Evolutionary conservation across 2,888 invertebrate genomes (phyloP), one percentile per base, ranked within the genome.

Genomic region (Agrotis clavis): DNA sequence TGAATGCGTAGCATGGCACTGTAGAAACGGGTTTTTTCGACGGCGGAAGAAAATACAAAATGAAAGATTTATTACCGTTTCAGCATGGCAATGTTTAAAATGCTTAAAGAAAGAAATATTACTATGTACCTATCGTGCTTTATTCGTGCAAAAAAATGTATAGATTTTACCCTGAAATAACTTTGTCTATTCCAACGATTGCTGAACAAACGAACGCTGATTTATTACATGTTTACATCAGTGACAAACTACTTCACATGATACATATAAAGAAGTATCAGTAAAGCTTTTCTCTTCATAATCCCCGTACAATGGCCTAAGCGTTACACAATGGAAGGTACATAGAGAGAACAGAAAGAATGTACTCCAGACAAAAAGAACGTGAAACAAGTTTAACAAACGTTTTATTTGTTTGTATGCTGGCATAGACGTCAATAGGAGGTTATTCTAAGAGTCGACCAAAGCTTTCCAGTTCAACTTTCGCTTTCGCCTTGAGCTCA

Each of bases 391-490:
- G 77, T 79, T 79, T 76, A 81, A 79, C 79, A 77, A 67, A 74
- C 62, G 73, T 63, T 81, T 74, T 84, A 81, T 74, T 75, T 85
- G 84, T 89, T 75, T 84, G 86, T 79, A 67, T 71, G 82, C 87
- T 75, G 83, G 85, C 80, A 66, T 70, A 82, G 75, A 75, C 77
- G 75, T 84, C 82, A 82, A 83, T 87, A 86, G 80, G 85, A 89
- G 87, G 84, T 82, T 84, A 84, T 84, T 86, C 51, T 74, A 65
- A 75, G 71, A 78, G 69, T 59, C 74, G 70, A 68, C 76, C 76
- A 86, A 72, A 91, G 91, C 92, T 93, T 93, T 93, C 91, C 90
- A 90, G 82, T 86, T 69, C 79, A 88, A 92, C 93, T 94, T 94
- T 94, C 94, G 88, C 92, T 94, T 92, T 93, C 89, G 84, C 76